Evolutionary conservation across 2,888 invertebrate species (phyloP).

Genomic region (Steinernema scapterisci): DNA sequence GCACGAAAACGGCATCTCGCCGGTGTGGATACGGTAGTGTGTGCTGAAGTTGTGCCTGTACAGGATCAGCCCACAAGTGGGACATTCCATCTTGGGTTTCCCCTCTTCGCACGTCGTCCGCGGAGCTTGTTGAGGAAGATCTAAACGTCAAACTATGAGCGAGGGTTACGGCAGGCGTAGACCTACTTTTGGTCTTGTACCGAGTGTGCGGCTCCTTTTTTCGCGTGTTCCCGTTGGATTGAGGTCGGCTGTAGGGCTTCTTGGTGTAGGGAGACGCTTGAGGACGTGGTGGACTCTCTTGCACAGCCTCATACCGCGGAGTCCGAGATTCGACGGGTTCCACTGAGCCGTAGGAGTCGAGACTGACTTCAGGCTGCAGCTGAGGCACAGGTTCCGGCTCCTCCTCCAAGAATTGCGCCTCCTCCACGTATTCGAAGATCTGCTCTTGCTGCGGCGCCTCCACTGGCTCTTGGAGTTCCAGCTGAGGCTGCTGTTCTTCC

Average conservation of each 20-base stretch:
- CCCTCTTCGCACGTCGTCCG: slow-evolving; percentile 9
- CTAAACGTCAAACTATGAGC: not conserved
- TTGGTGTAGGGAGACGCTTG: not conserved
- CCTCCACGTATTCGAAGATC: slow-evolving; percentile 4
- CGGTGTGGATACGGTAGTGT: slow-evolving; percentile 66
- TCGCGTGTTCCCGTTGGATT: not conserved
- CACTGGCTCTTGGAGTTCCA: not conserved
- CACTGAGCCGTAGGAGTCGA: no score
- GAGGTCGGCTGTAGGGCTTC: not conserved
- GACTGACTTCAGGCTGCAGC: not conserved
- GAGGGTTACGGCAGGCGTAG: not conserved
- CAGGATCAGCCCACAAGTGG: slow-evolving; percentile 59
- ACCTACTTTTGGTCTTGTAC: not conserved
- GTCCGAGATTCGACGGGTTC: not conserved
- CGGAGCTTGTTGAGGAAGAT: not conserved
- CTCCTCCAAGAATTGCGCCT: not conserved
- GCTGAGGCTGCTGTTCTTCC: not conserved
- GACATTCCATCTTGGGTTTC: slow-evolving; percentile 64
- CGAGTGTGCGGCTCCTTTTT: not conserved
- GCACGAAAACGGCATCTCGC: slow-evolving; percentile 64
- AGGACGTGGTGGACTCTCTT: not conserved
- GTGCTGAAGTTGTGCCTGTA: slow-evolving; percentile 64
- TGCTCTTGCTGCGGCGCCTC: not conserved
- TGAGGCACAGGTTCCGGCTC: not conserved
- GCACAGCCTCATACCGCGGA: not conserved